Evolutionary conservation across 2,113 vertebrate species (phyloP).

Genomic region (Lethenteron camtschaticum): DNA sequence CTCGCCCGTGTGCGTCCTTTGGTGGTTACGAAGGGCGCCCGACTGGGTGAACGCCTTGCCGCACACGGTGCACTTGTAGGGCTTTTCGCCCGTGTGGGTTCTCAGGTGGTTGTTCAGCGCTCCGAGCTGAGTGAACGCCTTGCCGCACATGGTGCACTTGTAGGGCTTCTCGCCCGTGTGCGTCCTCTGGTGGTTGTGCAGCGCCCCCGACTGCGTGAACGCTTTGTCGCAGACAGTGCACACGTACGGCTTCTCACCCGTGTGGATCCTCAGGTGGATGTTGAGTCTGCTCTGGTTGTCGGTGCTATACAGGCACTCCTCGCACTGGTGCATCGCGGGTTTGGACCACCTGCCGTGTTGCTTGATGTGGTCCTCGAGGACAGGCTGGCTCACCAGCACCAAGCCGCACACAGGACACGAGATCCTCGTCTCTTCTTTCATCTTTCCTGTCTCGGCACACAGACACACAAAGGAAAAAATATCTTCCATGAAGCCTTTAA

Average conservation of each 20-base stretch:
- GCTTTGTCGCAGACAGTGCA: not conserved
- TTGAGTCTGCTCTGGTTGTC: not conserved
- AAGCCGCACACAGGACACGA: too few species aligned
- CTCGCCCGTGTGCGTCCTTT: not conserved
- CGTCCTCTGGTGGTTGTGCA: not conserved
- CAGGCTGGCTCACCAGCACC: not conserved
- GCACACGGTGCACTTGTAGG: constrained; percentile 1
- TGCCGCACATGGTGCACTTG: constrained; percentile 1
- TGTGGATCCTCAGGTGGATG: constrained; percentile 3
- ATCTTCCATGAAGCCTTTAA: too few species aligned
- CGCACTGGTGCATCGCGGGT: not conserved
- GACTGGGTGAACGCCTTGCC: constrained; percentile 5
- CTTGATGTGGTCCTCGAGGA: not conserved
- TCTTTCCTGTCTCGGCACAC: too few species aligned
- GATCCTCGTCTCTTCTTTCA: too few species aligned
- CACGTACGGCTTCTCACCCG: not conserved
- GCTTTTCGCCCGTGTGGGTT: not conserved
- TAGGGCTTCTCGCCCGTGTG: constrained; percentile 5
- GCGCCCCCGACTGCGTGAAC: constrained; percentile 1
- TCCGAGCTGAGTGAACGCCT: not conserved
- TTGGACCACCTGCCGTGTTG: not conserved
- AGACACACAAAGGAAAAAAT: too few species aligned
- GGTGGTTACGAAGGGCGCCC: not conserved
- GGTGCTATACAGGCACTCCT: not conserved
- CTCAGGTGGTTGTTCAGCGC: not conserved